Conservation (phyloP, 2,113 vertebrate species). For the Monopterus albus region DNA sequence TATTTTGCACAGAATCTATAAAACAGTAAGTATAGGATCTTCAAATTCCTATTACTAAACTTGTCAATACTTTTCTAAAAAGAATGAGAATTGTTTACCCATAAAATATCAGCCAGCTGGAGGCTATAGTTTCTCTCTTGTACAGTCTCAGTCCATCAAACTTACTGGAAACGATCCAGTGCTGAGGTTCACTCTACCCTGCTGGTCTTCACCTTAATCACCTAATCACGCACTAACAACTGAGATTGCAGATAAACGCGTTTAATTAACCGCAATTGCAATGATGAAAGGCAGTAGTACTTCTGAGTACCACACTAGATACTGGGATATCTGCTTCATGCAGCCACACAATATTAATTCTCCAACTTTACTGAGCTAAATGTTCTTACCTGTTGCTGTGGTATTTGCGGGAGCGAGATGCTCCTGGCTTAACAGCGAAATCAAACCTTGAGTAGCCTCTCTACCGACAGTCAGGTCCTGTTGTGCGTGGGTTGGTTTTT, state of each 20-base stretch:
- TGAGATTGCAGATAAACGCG: constrained; percentile 26
- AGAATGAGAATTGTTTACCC: neutral
- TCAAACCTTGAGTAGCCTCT: constrained; percentile 23
- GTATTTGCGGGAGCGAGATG: constrained; percentile 45
- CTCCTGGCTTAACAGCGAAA: constrained; percentile 36
- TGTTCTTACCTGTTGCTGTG: constrained; percentile 77
- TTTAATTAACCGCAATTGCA: constrained; percentile 48
- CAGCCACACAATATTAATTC: neutral
- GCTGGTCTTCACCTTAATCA: constrained; percentile 34
- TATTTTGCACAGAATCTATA: no score
- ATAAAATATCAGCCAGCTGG: no score
- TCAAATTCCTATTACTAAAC: neutral
- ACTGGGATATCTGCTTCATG: neutral
- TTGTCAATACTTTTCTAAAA: neutral
- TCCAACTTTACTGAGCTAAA: constrained; percentile 18
- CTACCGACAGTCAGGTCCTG: constrained; percentile 38
- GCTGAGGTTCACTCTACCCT: constrained; percentile 5
- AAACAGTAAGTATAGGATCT: neutral
- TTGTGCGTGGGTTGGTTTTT: neutral
- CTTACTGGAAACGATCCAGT: constrained; percentile 11
- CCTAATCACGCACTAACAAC: constrained; percentile 39
- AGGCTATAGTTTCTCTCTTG: constrained; percentile 1
- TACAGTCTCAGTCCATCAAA: constrained; percentile 4
- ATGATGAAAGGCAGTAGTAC: constrained; percentile 13
- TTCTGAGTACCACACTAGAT: neutral